These are phyloP conservation scores for Chaenodraco wilsoni DNA, from an alignment of 2,797 vertebrate species.

Conservation along the genomic window DNA sequence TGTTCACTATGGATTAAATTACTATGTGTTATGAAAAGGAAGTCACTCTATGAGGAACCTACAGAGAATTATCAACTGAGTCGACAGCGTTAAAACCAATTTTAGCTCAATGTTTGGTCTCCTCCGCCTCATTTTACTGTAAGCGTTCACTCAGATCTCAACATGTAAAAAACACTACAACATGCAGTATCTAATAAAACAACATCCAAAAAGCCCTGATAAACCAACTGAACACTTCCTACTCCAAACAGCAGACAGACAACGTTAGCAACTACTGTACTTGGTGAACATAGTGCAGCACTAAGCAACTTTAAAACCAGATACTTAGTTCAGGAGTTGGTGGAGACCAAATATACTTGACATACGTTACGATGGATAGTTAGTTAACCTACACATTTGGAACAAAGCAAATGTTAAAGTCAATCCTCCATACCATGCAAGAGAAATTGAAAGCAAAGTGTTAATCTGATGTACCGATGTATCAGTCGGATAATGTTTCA, in stretches of 20 bases:
- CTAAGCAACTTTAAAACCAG: neutral
- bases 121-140: neutral
- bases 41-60: too few relatives aligned
- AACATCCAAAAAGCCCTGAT: neutral
- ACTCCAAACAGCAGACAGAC: too few relatives aligned
- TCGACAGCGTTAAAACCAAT: too few relatives aligned
- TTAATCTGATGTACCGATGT: neutral
- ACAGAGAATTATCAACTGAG: too few relatives aligned
- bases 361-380: neutral
- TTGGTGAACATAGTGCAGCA: neutral
- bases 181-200: too few relatives aligned
- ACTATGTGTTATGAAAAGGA: too few relatives aligned
- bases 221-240: neutral
- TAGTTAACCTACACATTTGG: neutral
- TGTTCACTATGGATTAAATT: too few relatives aligned
- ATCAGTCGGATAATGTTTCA: slow-evolving; percentile 5
- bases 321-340: neutral
- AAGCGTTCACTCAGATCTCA: neutral
- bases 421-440: neutral
- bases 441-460: neutral
- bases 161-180: neutral
- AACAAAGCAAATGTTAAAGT: too few relatives aligned
- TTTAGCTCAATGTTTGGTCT: neutral
- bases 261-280: too few relatives aligned
- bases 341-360: neutral